Evolutionary conservation across 2,113 vertebrate genomes (phyloP).

Genomic region (Rattus rattus): DNA sequence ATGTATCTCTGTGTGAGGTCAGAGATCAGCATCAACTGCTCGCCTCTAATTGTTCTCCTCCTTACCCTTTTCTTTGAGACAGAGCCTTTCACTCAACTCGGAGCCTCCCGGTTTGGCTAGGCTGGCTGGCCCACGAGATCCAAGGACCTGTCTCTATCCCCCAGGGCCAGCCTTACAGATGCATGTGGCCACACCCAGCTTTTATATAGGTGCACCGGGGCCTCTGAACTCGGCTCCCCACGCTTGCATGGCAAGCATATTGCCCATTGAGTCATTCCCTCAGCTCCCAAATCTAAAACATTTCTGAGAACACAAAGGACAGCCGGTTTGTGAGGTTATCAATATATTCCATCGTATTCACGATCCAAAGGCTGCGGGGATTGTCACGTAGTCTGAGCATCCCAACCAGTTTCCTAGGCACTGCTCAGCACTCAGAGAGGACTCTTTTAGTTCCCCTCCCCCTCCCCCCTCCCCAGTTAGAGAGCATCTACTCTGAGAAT

Average conservation of each 20-base stretch:
- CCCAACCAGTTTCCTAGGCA: accelerated
- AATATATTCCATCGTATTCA: accelerated
- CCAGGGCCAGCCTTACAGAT: background rate
- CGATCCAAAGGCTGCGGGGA: no score
- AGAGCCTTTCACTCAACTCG: background rate
- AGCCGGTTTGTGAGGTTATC: background rate
- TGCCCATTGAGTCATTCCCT: background rate
- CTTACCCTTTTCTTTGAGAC: background rate
- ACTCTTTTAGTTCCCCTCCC: background rate
- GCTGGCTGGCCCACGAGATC: background rate
- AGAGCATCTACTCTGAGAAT: background rate
- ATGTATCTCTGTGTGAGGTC: background rate
- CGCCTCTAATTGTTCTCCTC: background rate
- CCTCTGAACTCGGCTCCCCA: background rate
- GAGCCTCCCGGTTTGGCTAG: background rate
- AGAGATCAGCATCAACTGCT: background rate
- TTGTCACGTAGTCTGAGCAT: background rate
- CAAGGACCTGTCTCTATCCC: background rate
- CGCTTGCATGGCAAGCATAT: background rate
- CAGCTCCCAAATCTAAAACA: no score
- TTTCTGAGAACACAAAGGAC: background rate
- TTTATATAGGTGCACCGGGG: background rate
- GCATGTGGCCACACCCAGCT: background rate
- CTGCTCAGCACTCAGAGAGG: background rate
- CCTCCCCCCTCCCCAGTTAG: background rate